Base-by-base conservation (phyloP, 2,888 invertebrate genomes). In the Vanessa cardui region DNA sequence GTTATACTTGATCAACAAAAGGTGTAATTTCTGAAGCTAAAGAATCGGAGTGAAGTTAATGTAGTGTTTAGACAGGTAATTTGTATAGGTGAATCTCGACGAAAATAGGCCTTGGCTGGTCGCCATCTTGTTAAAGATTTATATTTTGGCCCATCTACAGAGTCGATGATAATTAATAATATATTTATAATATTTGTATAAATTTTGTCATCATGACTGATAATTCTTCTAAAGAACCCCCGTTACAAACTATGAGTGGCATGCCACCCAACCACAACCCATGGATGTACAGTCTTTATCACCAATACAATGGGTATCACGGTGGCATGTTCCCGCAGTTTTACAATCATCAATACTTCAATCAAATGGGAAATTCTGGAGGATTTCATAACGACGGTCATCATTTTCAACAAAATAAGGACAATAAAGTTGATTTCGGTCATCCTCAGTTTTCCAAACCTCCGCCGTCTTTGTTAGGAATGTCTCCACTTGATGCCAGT, bases 261-360 rank as follows among this genome's bases (percentile, higher is more conserved):
- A 79, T 91, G 82, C 87, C 89, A 70, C 83, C 86, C 26, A 88
- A 88, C 76, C 85, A 85, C 74, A 86, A 87, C 74, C 83, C 85
- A n/a, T 93, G 93, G 93, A 85, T 88, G 82, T 92, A 90, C 77
- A 86, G 88, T 73, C 78, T 87, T 69, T 89, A 90, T 77, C 85
- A 85, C 49, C 87, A 83, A 65, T 91, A 87, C 75, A 89, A 86
- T 78, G 86, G 86, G 56, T 92, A 89, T 76, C 86, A 85, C 70
- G 87, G 88, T 77, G 88, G 88, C 77, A 85, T 89, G 83, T 93
- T 89, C 80, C 87, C 90, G 64, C 93, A 91, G 64, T 93, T 90
- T 77, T 93, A 90, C 76, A 93, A 93, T 76, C 90, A 92, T 69
- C 90, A 78, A 64, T 93, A 91, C 77, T 92, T 85, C 74, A 88